Evolutionary conservation across 2,888 invertebrate genomes (phyloP).

Genomic region (Pseudeuparius sepicola): DNA sequence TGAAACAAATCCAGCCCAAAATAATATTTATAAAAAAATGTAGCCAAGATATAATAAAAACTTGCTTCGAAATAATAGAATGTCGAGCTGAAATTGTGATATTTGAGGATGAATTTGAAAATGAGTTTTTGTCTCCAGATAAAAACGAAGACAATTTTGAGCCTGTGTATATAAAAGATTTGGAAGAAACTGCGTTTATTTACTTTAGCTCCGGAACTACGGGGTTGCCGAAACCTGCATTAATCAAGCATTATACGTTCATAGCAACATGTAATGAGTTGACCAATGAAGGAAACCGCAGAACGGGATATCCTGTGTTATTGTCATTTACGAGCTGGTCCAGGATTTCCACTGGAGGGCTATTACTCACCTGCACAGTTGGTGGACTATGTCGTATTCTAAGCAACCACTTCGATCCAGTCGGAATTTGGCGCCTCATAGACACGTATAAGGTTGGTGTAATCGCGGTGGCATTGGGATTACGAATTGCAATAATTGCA

Average conservation of each 20-base stretch:
- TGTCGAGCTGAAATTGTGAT: too few species aligned
- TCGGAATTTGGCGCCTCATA: conserved; percentile 23
- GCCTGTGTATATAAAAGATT: too few species aligned
- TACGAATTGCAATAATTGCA: too few species aligned
- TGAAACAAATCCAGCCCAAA: too few species aligned
- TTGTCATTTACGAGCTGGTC: conserved; percentile 17
- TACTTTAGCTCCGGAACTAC: conserved; percentile 33
- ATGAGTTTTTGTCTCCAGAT: too few species aligned
- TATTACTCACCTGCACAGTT: conserved; percentile 19
- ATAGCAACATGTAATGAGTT: too few species aligned
- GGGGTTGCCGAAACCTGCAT: conserved; percentile 33
- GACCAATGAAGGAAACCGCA: neutral
- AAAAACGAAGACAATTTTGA: conserved; percentile 11
- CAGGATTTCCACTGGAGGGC: conserved; percentile 26
- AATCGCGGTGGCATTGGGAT: too few species aligned
- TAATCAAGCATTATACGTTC: conserved; percentile 12
- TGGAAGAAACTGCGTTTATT: conserved; percentile 27
- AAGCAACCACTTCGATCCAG: conserved; percentile 21
- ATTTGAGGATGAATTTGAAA: too few species aligned
- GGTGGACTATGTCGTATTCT: conserved; percentile 22
- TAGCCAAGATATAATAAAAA: too few species aligned
- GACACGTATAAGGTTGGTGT: conserved; percentile 24
- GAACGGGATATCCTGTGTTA: conserved; percentile 12
- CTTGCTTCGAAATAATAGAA: too few species aligned
- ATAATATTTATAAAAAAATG: too few species aligned